A percentile compares a stretch with the other conserved stretches of the same genome.
phyloP scores from a whole-genome alignment of 2,113 vertebrate genomes.

The Tapirus terrestris region DNA sequence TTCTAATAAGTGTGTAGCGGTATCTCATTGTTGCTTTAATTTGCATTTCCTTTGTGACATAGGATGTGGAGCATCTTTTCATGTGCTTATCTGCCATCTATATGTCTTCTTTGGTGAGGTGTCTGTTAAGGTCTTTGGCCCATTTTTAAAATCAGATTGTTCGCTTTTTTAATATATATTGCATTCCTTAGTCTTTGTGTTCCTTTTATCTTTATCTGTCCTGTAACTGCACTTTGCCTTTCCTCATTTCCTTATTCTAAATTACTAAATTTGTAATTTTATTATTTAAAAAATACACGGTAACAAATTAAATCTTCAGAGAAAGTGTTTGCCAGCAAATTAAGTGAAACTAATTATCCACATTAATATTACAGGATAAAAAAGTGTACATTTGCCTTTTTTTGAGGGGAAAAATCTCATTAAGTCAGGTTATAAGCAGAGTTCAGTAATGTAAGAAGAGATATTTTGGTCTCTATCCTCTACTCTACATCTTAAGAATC shows the following conservation, averaged over 20 bases:
- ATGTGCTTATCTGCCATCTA: not conserved
- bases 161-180: not conserved
- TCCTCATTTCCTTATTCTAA: not conserved
- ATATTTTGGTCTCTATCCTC: not conserved
- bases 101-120: not conserved
- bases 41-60: not conserved
- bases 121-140: not conserved
- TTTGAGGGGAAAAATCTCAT: not conserved
- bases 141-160: not conserved
- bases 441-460: not conserved
- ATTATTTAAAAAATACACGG: not conserved
- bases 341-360: not conserved
- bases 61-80: not conserved
- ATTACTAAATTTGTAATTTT: not conserved
- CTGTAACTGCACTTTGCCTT: not conserved
- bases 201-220: not conserved
- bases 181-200: not conserved
- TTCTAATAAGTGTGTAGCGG: not conserved
- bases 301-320: not conserved
- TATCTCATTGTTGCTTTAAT: not conserved
- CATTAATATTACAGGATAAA: not conserved
- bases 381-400: not conserved
- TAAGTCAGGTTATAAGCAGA: not conserved
- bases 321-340: not conserved
- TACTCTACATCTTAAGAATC: not conserved